These are phyloP conservation scores for Mythimna lalbum DNA, from an alignment of 2,888 invertebrate genomes.

Conservation along the genomic window DNA sequence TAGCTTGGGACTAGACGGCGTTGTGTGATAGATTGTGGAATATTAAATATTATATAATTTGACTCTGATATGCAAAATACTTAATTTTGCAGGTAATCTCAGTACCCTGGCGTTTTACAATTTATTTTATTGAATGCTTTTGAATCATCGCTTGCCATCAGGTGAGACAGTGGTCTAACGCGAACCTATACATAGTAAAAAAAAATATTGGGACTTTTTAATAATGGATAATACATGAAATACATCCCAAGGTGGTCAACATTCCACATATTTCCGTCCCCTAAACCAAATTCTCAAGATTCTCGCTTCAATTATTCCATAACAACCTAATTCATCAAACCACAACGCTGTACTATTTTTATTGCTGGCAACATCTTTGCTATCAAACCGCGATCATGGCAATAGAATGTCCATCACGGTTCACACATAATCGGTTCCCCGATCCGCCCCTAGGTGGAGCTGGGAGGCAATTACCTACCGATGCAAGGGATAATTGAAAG, in stretches of 20 bases:
- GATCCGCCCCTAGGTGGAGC: conserved; percentile 71
- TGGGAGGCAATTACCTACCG: conserved; percentile 82
- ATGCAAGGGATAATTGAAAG: conserved; percentile 86
- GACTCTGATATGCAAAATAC: no score
- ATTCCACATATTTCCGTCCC: background rate
- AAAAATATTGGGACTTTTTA: no score
- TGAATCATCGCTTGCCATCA: no score
- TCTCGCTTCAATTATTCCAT: conserved; percentile 39
- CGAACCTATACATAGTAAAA: no score
- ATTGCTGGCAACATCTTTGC: conserved; percentile 27
- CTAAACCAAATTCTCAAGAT: background rate
- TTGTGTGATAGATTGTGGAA: no score
- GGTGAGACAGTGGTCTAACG: no score
- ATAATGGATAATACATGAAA: no score
- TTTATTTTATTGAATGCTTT: no score
- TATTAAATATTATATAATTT: no score
- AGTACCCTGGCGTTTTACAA: no score
- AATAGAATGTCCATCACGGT: conserved; percentile 61
- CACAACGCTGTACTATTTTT: conserved; percentile 22
- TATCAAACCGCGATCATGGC: conserved; percentile 63
- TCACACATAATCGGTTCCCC: conserved; percentile 65
- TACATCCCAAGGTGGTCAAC: background rate
- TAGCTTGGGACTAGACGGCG: no score
- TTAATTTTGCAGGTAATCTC: no score
- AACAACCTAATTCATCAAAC: conserved; percentile 50